Evolutionary conservation across 2,113 vertebrate species (phyloP), one percentile per base, ranked within the genome.

Genomic region (Zootoca vivipara): DNA sequence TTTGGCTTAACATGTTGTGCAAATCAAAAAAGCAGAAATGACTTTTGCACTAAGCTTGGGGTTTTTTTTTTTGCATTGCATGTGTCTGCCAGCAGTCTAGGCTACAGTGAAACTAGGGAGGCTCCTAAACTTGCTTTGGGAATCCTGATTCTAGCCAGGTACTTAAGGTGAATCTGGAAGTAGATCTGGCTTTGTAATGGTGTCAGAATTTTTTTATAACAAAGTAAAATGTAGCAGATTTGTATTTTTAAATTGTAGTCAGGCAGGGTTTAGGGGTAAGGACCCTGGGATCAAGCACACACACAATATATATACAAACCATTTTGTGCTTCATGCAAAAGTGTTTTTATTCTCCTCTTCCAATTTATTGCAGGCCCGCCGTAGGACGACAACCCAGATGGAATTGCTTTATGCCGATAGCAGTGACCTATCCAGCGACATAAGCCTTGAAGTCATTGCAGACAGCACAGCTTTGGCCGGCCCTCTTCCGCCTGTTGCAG

Each of bases 301-400:
- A 62, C 8, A 20, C 15, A 62, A 13, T 30, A 6, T 79, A n/a
- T n/a, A 82, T 64, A 16, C 9, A 72, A 33, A 56, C 33, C 10
- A 7, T n/a, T 56, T 84, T 33, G 7, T 5, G 20, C 35, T 26
- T 46, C n/a, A 12, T 72, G 28, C 82, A 83, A 52, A 33, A 33
- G 75, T 30, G 5, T 56, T 46, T 69, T 18, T n/a, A 18, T 69
- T 28, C 35, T 15, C 8, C 12, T 33, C 77, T 83, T 86, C 77
- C 4, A 0, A 88, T 73, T 94, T 89, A 78, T 80, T 85, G 16
- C 94, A 99, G 99, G 98, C 99, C 38, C 98, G 99, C 33, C 97
- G 99, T 91, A 97, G 99, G 90, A 99, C 98, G 90, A 98, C 99
- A 87, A 99, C 99, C 3, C 99, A 99, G 96, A 98, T 98, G 98